Percentiles rank a stretch among this genome's conserved stretches.
Conservation (phyloP, 1,140 invertebrate species). For the Protaetia brevitarsis region DNA sequence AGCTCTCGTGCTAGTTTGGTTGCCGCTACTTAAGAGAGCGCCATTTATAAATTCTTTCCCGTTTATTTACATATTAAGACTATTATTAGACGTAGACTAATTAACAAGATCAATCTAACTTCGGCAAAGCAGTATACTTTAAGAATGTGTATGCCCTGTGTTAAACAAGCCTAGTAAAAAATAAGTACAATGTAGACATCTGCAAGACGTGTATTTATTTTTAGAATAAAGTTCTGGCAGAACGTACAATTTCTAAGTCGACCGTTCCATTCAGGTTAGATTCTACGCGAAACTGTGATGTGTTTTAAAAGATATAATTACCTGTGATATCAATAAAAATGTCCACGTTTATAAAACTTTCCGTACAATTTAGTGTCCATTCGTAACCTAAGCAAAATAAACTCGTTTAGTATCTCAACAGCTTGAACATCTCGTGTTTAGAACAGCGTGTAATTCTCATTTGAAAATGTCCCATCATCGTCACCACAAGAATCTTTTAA, state of each 20-base stretch:
- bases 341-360: neutral
- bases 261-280: slow-evolving; percentile 3
- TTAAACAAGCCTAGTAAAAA: neutral
- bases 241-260: neutral
- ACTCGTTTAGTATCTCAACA: neutral
- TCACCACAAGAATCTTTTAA: neutral
- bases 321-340: slow-evolving; percentile 2
- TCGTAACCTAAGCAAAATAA: neutral
- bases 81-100: too few relatives aligned
- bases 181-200: neutral
- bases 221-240: neutral
- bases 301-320: slow-evolving; percentile 4
- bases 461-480: slow-evolving; percentile 5
- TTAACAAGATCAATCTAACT: too few relatives aligned
- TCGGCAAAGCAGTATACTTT: too few relatives aligned
- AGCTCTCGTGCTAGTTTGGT: too few relatives aligned
- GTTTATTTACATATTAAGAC: too few relatives aligned
- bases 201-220: neutral
- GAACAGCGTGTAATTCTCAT: neutral
- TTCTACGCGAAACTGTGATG: slow-evolving; percentile 13
- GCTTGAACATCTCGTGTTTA: neutral
- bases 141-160: too few relatives aligned
- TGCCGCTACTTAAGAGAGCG: too few relatives aligned
- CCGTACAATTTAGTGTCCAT: neutral
- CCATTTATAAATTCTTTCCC: too few relatives aligned